Conservation (phyloP, 2,113 vertebrate genomes). For the Tichodroma muraria region DNA sequence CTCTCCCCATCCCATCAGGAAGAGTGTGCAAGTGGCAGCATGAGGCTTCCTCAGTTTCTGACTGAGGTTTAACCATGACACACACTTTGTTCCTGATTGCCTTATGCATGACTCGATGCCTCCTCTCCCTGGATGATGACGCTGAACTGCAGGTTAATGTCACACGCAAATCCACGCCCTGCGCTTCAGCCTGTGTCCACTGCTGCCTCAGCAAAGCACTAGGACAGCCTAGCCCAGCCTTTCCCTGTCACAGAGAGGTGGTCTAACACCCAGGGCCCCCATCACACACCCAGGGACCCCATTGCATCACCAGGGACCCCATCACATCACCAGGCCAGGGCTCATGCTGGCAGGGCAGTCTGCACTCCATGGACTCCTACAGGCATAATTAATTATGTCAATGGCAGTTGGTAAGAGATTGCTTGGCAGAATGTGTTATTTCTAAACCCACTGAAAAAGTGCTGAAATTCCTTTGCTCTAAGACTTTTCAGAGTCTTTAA, state of each 20-base stretch:
- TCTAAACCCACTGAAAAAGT: background rate
- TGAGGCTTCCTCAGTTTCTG: background rate
- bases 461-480: background rate
- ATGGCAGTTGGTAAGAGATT: background rate
- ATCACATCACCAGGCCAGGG: background rate
- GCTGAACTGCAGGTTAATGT: background rate
- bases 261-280: no score
- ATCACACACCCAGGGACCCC: no score
- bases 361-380: background rate
- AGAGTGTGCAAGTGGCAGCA: background rate
- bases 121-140: background rate
- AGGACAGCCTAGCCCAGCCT: background rate
- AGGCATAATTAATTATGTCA: background rate
- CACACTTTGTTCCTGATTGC: background rate
- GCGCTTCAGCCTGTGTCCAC: background rate
- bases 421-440: background rate
- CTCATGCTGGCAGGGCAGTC: background rate
- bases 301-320: no score
- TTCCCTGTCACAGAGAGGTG: background rate
- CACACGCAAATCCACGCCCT: rapidly evolving
- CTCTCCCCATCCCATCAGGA: background rate
- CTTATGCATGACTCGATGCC: rapidly evolving
- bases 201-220: background rate
- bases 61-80: background rate
- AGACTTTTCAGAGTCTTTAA: background rate